These are phyloP conservation scores for Dryobota labecula DNA, from an alignment of 2,888 invertebrate species.

Conservation along the genomic window DNA sequence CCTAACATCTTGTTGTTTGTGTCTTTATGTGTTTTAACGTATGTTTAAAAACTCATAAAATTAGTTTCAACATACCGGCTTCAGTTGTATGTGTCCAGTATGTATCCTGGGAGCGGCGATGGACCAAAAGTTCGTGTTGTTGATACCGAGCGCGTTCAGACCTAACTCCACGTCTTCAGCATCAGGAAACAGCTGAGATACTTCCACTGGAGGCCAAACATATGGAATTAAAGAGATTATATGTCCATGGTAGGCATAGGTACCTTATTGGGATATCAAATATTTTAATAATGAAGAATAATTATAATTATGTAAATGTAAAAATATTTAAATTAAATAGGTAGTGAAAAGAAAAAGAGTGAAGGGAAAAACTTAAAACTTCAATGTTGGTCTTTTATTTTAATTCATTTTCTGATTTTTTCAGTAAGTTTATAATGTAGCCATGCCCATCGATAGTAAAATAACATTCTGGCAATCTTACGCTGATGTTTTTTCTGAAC, in stretches of 20 bases:
- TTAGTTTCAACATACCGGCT: conserved; percentile 74
- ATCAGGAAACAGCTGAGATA: conserved; percentile 75
- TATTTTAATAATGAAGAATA: neutral
- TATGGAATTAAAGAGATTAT: neutral
- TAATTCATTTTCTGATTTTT: neutral
- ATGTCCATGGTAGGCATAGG: neutral
- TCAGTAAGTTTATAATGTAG: neutral
- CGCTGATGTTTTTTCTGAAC: neutral
- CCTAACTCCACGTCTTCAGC: conserved; percentile 74
- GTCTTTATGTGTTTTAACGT: neutral
- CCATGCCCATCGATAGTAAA: no score
- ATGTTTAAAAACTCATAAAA: neutral
- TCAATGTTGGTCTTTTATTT: neutral
- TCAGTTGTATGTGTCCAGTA: conserved; percentile 78
- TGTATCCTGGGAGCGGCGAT: conserved; percentile 81
- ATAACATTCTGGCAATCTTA: neutral
- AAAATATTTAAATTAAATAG: neutral
- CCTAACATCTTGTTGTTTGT: neutral
- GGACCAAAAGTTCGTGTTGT: conserved; percentile 88
- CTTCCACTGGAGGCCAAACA: conserved; percentile 25
- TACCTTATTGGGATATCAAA: neutral
- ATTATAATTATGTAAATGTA: neutral
- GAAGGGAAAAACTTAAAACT: neutral
- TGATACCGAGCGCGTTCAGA: conserved; percentile 78
- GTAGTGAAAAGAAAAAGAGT: neutral